phyloP scores from a whole-genome alignment of 2,113 vertebrate species.

The Perca schrenkii region DNA sequence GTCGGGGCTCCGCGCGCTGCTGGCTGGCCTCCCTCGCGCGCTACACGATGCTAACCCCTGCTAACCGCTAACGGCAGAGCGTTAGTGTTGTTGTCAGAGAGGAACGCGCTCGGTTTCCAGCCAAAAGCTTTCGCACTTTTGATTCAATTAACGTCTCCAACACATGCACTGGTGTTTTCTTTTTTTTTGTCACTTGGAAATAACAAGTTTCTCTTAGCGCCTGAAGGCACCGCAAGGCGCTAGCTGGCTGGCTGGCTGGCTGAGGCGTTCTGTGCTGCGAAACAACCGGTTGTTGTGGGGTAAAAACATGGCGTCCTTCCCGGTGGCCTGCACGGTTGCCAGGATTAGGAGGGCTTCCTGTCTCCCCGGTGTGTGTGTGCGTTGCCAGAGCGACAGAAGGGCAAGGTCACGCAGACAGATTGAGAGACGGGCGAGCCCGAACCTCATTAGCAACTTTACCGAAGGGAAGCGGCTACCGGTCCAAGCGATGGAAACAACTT shows the following conservation, averaged over 20 bases:
- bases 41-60: conserved; percentile 31
- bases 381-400: conserved; percentile 84
- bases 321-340: conserved; percentile 61
- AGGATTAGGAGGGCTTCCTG: conserved; percentile 65
- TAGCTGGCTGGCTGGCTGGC: conserved; percentile 47
- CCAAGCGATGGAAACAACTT: conserved; percentile 76
- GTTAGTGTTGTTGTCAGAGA: conserved; percentile 57
- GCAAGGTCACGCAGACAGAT: conserved; percentile 84
- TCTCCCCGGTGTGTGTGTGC: conserved; percentile 31
- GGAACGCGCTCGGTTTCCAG: conserved; percentile 32
- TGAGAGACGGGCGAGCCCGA: conserved; percentile 79
- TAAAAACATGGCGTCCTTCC: conserved; percentile 80
- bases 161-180: conserved; percentile 26
- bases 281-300: conserved; percentile 58
- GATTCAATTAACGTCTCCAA: conserved; percentile 66
- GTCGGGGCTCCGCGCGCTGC: conserved; percentile 38
- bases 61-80: conserved; percentile 27
- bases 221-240: conserved; percentile 69
- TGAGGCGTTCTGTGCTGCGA: conserved; percentile 32
- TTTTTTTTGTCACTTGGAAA: conserved; percentile 66
- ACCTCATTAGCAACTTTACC: conserved; percentile 85
- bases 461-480: conserved; percentile 68
- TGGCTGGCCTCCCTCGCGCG: conserved; percentile 51
- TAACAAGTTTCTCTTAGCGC: conserved; percentile 75
- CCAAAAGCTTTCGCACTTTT: conserved; percentile 66